Percentiles rank a stretch among this genome's conserved stretches.
These are phyloP conservation scores for Morus bassanus DNA, from an alignment of 2,797 vertebrate genomes.

Conservation along the genomic window DNA sequence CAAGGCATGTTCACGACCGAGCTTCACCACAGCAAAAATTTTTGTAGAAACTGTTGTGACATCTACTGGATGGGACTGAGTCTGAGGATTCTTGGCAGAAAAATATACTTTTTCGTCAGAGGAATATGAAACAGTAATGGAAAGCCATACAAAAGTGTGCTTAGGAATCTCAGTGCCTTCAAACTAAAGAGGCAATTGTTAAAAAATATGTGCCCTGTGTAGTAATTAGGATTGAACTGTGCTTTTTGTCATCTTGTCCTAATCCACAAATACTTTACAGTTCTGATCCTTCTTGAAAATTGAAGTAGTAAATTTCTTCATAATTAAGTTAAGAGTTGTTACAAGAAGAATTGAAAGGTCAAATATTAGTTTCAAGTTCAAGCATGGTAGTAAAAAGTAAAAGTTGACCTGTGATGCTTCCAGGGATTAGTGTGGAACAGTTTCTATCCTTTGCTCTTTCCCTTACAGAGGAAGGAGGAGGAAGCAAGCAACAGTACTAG, in stretches of 20 bases:
- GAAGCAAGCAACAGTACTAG: neutral
- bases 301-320: neutral
- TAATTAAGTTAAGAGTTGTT: neutral
- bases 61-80: neutral
- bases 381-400: rapidly evolving
- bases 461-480: neutral
- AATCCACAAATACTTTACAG: neutral
- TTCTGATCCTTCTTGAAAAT: neutral
- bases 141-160: neutral
- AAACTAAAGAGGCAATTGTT: neutral
- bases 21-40: neutral
- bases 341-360: neutral
- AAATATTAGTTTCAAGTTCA: neutral
- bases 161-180: neutral
- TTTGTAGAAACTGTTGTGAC: neutral
- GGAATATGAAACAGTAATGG: neutral
- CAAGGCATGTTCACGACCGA: neutral
- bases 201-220: neutral
- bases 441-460: neutral
- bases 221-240: neutral
- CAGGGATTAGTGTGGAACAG: neutral
- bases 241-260: neutral
- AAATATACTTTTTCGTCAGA: neutral
- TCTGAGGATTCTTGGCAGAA: neutral
- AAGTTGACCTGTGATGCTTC: neutral